Evolutionary conservation across 1,140 invertebrate species (phyloP), one percentile per base, ranked within the genome.

Genomic region (Acyrthosiphon pisum): DNA sequence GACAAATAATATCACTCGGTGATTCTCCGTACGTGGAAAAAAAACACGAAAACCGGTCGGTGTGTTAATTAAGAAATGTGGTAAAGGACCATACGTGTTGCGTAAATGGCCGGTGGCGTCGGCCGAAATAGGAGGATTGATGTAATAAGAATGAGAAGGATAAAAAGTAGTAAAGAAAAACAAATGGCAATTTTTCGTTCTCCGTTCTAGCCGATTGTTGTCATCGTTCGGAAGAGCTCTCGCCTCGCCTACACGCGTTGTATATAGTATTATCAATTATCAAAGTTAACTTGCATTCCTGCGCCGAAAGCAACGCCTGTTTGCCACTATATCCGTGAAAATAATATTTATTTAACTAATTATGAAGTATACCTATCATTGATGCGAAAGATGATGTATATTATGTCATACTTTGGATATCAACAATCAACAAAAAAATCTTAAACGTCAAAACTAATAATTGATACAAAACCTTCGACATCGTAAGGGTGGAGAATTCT

Each of bases 51-150:
- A 89, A 89, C 88, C 88, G 88, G 88, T 89, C 35, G 22, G 20
- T 23, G 88, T 48, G 88, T 89, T 89, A 89, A 86, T 86, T 86
- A 86, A 86, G 84, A 86, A 86, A 53, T 37, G 87, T 89, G 56
- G 35, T 53, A 89, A 89, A 20, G 87, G n/a, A 22, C 46, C 22
- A 35, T 89, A 89, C 35, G 35, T 89, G 88, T 89, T 89, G 88
- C 35, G 9, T 89, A 89, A 37, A 53, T 56, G 48, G 86, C n/a
- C 46, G 8, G 11, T 50, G 46, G n/a, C 83, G 44, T 89, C 30
- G 88, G 6, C 23, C 35, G 37, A 41, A 89, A 56, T 22, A 50
- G n/a, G 20, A 89, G 53, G n/a, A 30, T 37, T 41, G 35, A 26
- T 84, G 30, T 14, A 68, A 87, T 87, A 48, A n/a, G 14, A n/a